phyloP scores from a whole-genome alignment of 1,140 invertebrate species.

The Megalonaias nervosa region DNA sequence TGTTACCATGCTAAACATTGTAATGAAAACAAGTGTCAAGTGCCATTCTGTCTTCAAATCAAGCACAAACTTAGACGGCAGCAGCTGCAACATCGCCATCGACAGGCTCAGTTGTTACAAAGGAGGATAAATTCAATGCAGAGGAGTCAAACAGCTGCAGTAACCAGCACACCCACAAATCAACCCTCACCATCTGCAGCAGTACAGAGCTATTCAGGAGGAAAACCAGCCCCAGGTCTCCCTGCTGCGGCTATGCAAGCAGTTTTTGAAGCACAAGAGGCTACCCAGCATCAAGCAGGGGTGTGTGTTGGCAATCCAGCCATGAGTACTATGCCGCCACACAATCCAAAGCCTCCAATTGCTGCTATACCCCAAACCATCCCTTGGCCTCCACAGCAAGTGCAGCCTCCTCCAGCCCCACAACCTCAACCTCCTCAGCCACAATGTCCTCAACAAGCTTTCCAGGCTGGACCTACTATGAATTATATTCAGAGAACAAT shows the following conservation, averaged over 20 bases:
- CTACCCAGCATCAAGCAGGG: conserved; percentile 74
- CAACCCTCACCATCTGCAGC: conserved; percentile 27
- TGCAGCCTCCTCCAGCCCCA: conserved; percentile 31
- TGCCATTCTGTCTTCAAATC: conserved; percentile 98
- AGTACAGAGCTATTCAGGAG: conserved; percentile 34
- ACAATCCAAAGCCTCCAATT: conserved; percentile 7
- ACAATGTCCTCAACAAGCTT: conserved; percentile 47
- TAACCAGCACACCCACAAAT: conserved; percentile 56
- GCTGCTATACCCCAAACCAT: conserved; percentile 32
- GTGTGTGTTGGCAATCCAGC: conserved; percentile 40
- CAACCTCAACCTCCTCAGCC: conserved; percentile 24
- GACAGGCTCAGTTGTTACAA: conserved; percentile 87
- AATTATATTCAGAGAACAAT: conserved; percentile 22
- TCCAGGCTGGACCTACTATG: conserved; percentile 34
- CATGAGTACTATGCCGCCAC: conserved; percentile 44
- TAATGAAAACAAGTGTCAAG: conserved; percentile 91
- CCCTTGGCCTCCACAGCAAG: conserved; percentile 11
- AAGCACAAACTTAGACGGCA: conserved; percentile 98
- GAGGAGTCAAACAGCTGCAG: conserved; percentile 70
- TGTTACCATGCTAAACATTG: conserved; percentile 99
- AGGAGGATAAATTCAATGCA: conserved; percentile 86
- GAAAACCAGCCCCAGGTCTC: conserved; percentile 78
- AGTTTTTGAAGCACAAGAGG: conserved; percentile 92
- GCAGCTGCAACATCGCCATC: conserved; percentile 91
- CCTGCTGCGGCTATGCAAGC: conserved; percentile 88